phyloP scores from a whole-genome alignment of 2,113 vertebrate genomes.

The Laterallus jamaicensis region DNA sequence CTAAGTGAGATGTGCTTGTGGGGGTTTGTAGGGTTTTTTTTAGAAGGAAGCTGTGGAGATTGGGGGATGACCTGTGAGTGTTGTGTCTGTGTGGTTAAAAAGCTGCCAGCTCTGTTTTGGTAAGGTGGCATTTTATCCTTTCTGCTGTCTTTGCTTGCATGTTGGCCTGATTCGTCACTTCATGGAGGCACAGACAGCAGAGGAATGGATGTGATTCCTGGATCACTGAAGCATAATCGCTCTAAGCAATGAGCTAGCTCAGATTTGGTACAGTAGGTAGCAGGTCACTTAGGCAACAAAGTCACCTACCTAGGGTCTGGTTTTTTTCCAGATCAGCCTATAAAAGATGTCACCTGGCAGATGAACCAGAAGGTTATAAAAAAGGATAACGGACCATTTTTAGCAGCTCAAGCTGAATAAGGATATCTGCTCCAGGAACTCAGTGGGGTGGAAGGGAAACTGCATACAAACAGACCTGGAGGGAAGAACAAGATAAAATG shows the following conservation, averaged over 20 bases:
- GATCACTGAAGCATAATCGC: background rate
- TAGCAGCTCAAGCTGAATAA: background rate
- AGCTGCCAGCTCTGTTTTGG: background rate
- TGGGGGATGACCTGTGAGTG: background rate
- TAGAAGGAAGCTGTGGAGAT: background rate
- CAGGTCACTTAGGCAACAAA: background rate
- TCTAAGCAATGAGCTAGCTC: background rate
- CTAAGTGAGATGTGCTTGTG: background rate
- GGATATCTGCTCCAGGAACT: background rate
- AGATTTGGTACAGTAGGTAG: background rate
- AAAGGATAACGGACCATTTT: background rate
- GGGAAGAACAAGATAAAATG: accelerated
- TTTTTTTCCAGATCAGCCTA: background rate
- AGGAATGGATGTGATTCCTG: background rate
- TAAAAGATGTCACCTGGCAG: background rate
- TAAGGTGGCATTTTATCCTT: background rate
- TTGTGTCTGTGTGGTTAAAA: background rate
- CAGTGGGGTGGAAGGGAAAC: background rate
- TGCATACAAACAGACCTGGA: background rate
- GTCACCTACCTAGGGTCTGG: background rate
- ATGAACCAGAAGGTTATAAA: background rate
- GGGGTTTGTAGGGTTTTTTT: background rate
- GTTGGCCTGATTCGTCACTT: background rate
- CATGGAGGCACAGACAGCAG: background rate
- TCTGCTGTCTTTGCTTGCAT: background rate